Conservation (phyloP, 2,888 invertebrate genomes). For the Formica aserva region DNA sequence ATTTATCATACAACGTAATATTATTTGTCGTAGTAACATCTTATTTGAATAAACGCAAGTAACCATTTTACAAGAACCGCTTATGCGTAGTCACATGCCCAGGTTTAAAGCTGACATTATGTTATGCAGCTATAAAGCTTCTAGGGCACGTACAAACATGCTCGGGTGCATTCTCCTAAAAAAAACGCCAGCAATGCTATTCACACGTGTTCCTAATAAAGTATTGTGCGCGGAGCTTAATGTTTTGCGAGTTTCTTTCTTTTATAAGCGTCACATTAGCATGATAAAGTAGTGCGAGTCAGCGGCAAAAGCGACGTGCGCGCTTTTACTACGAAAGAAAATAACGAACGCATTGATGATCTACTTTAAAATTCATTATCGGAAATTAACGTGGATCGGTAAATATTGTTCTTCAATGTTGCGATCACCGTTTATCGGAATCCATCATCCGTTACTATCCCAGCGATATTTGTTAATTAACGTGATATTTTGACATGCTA, state of each 20-base stretch:
- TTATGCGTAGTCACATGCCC: conserved; percentile 7
- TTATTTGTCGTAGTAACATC: neutral
- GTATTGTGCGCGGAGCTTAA: neutral
- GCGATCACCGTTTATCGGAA: neutral
- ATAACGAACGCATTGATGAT: neutral
- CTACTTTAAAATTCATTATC: conserved; percentile 6
- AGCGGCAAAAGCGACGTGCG: neutral
- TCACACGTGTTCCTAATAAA: neutral
- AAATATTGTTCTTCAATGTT: neutral
- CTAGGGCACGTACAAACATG: neutral
- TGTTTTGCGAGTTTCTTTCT: neutral
- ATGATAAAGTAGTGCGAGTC: conserved; percentile 1
- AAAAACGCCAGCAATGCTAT: neutral
- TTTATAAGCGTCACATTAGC: neutral
- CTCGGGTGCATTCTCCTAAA: neutral
- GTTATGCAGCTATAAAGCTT: conserved; percentile 6
- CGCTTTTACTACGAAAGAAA: neutral
- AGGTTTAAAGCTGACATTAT: conserved; percentile 3
- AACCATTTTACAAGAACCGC: neutral
- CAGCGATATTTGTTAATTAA: conserved; percentile 3
- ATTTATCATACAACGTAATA: neutral
- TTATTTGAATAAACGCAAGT: neutral
- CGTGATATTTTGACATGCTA: neutral
- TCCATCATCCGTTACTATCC: neutral
- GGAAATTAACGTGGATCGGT: neutral